phyloP scores from a whole-genome alignment of 2,797 vertebrate species.

The Mallotus villosus region DNA sequence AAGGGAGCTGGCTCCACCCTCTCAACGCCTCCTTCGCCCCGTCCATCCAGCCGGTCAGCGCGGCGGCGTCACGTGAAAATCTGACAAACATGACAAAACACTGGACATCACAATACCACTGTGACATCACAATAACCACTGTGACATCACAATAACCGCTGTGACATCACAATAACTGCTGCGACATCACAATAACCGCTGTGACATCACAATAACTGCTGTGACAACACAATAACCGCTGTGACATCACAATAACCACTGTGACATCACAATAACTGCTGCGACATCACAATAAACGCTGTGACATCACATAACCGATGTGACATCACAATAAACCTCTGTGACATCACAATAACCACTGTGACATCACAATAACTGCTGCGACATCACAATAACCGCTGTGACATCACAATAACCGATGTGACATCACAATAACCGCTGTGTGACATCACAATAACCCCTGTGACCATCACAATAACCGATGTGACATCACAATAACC shows the following conservation, averaged over 20 bases:
- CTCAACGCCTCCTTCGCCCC: slow-evolving; percentile 74
- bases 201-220: neutral
- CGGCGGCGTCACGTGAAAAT: slow-evolving; percentile 72
- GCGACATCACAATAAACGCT: too few relatives aligned
- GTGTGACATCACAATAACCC: neutral
- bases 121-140: neutral
- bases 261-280: neutral
- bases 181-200: neutral
- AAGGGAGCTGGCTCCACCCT: slow-evolving; percentile 74
- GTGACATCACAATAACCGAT: neutral
- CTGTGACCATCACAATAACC: neutral
- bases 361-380: neutral
- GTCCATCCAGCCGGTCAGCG: slow-evolving; percentile 80
- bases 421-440: neutral
- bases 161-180: neutral
- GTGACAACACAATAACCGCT: neutral
- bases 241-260: neutral
- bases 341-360: neutral
- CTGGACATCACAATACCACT: neutral
- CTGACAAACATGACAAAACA: too few relatives aligned
- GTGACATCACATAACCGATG: neutral
- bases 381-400: neutral
- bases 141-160: neutral
- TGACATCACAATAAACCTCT: neutral
- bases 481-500: neutral